Conservation (phyloP, 92 coral and sea anemone genomes). For the Zoanthus gigantus region DNA sequence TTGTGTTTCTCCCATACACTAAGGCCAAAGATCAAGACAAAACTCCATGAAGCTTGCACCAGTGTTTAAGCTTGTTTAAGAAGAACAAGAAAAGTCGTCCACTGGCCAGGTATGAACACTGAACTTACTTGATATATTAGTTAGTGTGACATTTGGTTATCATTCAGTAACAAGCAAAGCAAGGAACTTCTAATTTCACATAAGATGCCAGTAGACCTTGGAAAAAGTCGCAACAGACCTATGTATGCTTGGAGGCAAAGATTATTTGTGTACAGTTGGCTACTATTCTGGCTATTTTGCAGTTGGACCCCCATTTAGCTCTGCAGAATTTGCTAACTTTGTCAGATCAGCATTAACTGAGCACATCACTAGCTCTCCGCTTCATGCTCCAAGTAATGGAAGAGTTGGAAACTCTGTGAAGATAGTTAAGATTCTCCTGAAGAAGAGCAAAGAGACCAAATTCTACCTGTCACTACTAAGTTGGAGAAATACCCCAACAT, state of each 20-base stretch:
- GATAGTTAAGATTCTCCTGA: slow-evolving; percentile 15
- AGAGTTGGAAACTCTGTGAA: slow-evolving; percentile 5
- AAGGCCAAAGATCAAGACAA: neutral
- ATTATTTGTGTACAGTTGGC: slow-evolving; percentile 3
- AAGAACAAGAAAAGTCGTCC: neutral
- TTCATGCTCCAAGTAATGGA: slow-evolving; percentile 3
- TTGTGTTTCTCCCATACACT: neutral
- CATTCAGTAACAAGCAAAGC: neutral
- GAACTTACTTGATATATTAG: slow-evolving; percentile 11
- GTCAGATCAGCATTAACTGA: neutral
- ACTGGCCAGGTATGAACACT: slow-evolving; percentile 17
- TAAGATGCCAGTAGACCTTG: neutral
- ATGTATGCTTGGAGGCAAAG: neutral
- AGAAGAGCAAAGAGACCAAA: slow-evolving; percentile 2
- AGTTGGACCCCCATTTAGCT: neutral
- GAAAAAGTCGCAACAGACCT: neutral
- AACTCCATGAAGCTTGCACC: neutral
- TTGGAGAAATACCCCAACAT: slow-evolving; percentile 24
- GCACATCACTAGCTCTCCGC: neutral
- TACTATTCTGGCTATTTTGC: slow-evolving; percentile 10
- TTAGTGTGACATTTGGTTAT: slow-evolving; percentile 2
- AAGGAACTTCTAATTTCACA: slow-evolving; percentile 2
- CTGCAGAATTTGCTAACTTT: slow-evolving; percentile 5
- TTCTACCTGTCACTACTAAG: neutral
- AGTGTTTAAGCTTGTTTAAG: neutral